Evolutionary conservation across 2,113 vertebrate species (phyloP).

Genomic region (Hylia prasina): DNA sequence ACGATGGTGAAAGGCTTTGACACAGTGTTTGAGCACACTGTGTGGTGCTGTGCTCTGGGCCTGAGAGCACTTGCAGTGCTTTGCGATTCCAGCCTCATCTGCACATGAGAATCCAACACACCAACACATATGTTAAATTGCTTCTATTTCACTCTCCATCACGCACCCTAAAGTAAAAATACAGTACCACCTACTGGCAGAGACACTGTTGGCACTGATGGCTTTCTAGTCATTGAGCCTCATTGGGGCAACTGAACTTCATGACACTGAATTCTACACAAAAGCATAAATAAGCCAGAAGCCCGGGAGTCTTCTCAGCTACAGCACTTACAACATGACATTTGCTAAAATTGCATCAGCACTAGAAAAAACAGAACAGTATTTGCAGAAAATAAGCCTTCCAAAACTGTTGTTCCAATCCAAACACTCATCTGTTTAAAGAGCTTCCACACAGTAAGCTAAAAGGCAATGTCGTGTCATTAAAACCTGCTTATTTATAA

Average conservation of each 20-base stretch:
- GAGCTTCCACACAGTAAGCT: neutral
- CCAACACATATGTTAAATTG: neutral
- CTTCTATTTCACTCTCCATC: neutral
- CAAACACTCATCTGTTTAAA: neutral
- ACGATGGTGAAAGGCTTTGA: neutral
- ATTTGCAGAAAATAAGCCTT: neutral
- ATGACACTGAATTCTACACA: neutral
- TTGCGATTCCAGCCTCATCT: neutral
- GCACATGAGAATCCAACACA: neutral
- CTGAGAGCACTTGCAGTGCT: neutral
- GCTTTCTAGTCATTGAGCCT: neutral
- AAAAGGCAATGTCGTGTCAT: neutral
- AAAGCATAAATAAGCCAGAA: neutral
- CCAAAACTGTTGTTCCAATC: neutral
- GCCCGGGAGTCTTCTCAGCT: neutral
- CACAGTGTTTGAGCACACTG: neutral
- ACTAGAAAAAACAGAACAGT: neutral
- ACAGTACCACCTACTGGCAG: slow-evolving; percentile 37
- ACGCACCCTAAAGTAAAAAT: neutral
- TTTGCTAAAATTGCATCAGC: neutral
- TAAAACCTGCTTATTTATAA: neutral
- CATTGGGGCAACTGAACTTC: fast-evolving
- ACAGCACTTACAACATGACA: neutral
- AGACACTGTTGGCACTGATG: neutral
- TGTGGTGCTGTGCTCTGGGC: neutral